Evolutionary conservation across 2,888 invertebrate genomes (phyloP).

Genomic region (Mechanitis mazaeus): DNA sequence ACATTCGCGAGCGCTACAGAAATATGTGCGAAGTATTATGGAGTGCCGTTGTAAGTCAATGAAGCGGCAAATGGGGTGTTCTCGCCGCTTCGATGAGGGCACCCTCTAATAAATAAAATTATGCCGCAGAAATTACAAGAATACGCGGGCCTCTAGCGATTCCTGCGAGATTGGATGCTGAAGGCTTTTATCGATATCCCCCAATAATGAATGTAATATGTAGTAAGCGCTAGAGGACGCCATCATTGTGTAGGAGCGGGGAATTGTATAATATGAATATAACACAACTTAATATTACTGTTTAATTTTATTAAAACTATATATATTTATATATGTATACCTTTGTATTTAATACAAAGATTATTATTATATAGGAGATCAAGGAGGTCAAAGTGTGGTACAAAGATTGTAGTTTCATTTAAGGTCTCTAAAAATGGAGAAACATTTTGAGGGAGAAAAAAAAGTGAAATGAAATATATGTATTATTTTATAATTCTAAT

Average conservation of each 20-base stretch:
- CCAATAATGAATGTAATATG: constrained; percentile 70
- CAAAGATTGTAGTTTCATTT: too few relatives aligned
- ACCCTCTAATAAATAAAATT: constrained; percentile 76
- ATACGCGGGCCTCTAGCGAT: constrained; percentile 64
- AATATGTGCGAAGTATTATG: constrained; percentile 76
- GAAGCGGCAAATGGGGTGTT: constrained; percentile 76
- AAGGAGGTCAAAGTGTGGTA: too few relatives aligned
- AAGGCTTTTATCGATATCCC: constrained; percentile 69
- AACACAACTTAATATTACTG: not conserved
- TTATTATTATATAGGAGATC: too few relatives aligned
- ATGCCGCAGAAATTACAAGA: constrained; percentile 76
- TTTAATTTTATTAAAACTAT: too few relatives aligned
- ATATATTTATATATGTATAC: too few relatives aligned
- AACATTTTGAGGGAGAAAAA: too few relatives aligned
- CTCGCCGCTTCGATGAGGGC: constrained; percentile 62
- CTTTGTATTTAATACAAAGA: too few relatives aligned
- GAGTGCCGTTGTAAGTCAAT: constrained; percentile 77
- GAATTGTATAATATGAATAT: constrained; percentile 1
- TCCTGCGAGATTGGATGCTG: constrained; percentile 70
- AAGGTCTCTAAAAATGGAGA: too few relatives aligned
- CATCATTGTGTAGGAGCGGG: constrained; percentile 15
- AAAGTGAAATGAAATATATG: too few relatives aligned
- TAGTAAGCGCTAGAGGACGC: constrained; percentile 54
- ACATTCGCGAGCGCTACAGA: constrained; percentile 68
- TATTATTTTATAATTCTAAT: not conserved